These are phyloP conservation scores for Hepsetus odoe DNA, from an alignment of 2,113 vertebrate genomes.

Conservation along the genomic window DNA sequence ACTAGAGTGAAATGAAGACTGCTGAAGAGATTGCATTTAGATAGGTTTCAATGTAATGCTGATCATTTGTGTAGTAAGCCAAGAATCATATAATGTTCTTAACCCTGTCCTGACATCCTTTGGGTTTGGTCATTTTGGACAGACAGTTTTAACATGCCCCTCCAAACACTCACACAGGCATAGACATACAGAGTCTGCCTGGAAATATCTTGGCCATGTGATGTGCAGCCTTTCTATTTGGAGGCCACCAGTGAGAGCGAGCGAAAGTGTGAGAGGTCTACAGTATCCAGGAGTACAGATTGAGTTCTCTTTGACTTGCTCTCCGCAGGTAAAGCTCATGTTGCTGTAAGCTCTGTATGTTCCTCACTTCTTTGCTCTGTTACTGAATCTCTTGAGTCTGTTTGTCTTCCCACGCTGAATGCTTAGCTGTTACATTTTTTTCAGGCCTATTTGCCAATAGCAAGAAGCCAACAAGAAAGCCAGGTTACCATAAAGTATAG, in stretches of 20 bases:
- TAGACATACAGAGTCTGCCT: constrained; percentile 49
- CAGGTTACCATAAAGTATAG: neutral
- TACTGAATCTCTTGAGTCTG: neutral
- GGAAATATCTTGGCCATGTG: constrained; percentile 76
- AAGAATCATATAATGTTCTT: too few species aligned
- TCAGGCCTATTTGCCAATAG: neutral
- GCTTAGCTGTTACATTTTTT: neutral
- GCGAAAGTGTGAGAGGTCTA: constrained; percentile 11
- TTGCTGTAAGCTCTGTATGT: neutral
- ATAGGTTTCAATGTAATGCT: too few species aligned
- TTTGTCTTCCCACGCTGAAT: neutral
- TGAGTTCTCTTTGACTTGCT: constrained; percentile 24
- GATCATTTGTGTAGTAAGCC: too few species aligned
- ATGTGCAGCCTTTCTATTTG: constrained; percentile 74
- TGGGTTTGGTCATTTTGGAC: neutral
- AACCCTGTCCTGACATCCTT: too few species aligned
- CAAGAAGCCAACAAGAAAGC: neutral
- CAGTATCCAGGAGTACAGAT: constrained; percentile 24
- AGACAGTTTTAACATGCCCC: constrained; percentile 19
- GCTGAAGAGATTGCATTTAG: too few species aligned
- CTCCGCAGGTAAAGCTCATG: constrained; percentile 28
- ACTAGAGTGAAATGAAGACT: too few species aligned
- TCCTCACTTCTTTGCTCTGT: neutral
- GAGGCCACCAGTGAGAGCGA: constrained; percentile 51
- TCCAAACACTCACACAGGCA: neutral